Percentiles rank a stretch among this genome's conserved stretches.
Conservation (phyloP, 2,113 vertebrate genomes). For the Grantiella picta region DNA sequence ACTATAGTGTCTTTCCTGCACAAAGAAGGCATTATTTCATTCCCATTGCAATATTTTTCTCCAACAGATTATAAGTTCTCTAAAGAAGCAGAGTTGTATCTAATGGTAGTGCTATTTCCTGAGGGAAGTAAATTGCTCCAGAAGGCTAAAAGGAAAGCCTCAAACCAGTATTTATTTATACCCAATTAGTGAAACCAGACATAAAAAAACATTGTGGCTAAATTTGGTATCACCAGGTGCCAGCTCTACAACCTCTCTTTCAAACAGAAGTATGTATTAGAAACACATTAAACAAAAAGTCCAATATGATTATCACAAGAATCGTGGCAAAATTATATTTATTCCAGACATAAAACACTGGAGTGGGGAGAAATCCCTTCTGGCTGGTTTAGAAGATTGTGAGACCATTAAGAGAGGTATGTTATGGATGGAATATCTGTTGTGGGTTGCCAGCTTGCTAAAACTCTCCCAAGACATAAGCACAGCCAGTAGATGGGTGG, state of each 20-base stretch:
- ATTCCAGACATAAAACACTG: not conserved
- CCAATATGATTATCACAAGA: not conserved
- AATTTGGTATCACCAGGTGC: not conserved
- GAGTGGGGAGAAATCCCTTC: not conserved
- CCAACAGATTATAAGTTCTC: not conserved
- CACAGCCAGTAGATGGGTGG: fast-evolving
- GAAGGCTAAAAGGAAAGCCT: not conserved
- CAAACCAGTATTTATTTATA: not conserved
- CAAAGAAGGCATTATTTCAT: not conserved
- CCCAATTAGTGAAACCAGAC: not conserved
- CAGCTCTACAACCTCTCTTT: not conserved
- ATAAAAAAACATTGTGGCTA: not conserved
- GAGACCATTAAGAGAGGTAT: not conserved
- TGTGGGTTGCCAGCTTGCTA: not conserved
- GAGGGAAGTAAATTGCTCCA: not conserved
- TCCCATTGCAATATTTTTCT: not conserved
- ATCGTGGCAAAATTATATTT: not conserved
- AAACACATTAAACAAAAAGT: not conserved
- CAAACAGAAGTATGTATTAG: not conserved
- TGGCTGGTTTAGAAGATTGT: not conserved
- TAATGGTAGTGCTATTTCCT: not conserved
- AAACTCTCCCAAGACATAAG: not conserved
- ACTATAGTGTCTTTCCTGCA: not conserved
- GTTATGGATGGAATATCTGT: not conserved
- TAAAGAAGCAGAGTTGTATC: not conserved